Percentiles rank a stretch among this genome's conserved stretches.
Conservation (phyloP, 64 coral and sea anemone species). For the Porites lutea region DNA sequence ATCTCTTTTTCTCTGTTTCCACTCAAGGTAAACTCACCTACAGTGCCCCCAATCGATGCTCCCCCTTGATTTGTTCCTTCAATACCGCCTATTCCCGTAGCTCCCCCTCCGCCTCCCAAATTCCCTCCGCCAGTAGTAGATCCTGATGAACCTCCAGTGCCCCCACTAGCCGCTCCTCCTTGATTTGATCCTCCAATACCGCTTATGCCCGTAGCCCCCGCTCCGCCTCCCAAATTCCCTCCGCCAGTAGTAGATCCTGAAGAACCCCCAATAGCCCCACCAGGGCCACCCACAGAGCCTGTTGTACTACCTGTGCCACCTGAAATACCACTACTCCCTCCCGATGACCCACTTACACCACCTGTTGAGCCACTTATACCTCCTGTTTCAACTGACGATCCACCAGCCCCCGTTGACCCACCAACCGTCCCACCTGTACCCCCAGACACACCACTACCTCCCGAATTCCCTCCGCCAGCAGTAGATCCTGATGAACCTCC, state of each 20-base stretch:
- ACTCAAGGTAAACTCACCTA: not conserved
- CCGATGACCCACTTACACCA: constrained; percentile 17
- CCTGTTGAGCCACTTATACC: not conserved
- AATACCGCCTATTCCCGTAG: not conserved
- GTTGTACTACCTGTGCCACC: not conserved
- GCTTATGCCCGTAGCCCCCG: not conserved
- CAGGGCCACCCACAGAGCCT: not conserved
- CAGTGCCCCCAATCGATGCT: not conserved
- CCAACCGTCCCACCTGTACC: not conserved
- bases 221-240: not conserved
- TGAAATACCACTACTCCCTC: not conserved
- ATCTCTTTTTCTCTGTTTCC: not conserved
- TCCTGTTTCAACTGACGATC: not conserved
- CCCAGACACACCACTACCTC: not conserved
- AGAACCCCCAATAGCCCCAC: not conserved
- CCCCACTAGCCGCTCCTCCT: too few relatives aligned
- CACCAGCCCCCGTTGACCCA: not conserved
- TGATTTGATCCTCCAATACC: not conserved
- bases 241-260: not conserved
- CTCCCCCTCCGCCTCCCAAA: not conserved
- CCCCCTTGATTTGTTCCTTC: not conserved
- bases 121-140: not conserved
- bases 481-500: not conserved
- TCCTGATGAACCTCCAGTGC: too few relatives aligned
- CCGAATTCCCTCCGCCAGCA: too few relatives aligned